Base-by-base conservation (phyloP, 2,113 vertebrate genomes). In the Brienomyrus longianalis region DNA sequence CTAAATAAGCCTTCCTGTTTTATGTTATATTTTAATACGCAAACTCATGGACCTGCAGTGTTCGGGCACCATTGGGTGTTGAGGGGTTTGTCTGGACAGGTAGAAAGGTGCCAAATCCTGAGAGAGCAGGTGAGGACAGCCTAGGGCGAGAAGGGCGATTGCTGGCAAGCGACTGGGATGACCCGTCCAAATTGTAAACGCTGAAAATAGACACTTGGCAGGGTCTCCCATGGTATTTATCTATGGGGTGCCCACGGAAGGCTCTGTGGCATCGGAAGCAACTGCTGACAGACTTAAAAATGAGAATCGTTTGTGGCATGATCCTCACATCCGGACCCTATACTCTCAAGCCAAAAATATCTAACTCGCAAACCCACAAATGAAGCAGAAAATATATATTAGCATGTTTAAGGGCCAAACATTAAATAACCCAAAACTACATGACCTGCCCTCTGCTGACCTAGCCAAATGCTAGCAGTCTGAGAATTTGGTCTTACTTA, bases 111-210 rank as follows among this genome's bases (percentile, higher is more conserved):
- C 89, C 89, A 86, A 70, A 56, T 54, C 43, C 10, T 62, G 5
- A 17, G 52, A 62, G 80, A 88, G 89, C 87, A 92, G 94, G 91
- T 92, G 92, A 23, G n/a, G 89, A 86, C 23, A 50, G 51, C 84
- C 54, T 83, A 74, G 85, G 92, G 91, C 86, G 50, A 19, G 88
- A 66, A 90, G 88, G 87, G 90, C 87, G 90, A 80, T 91, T 88
- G 89, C 92, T 93, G 94, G 92, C 90, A 21, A 83, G 59, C 35
- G 52, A 88, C 74, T 31, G 90, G 59, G 51, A 51, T 48, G 62
- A 88, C 88, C 56, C 31, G 89, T 94, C 94, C 94, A 95, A 94
- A 92, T 90, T 88, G 87, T 94, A 96, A 95, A 92, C 91, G 93
- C 91, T 91, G 92, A 93, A 93, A 94, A 94, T 92, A 94, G 94